Conservation (phyloP, 2,888 invertebrate genomes). For the Oscheius onirici region DNA sequence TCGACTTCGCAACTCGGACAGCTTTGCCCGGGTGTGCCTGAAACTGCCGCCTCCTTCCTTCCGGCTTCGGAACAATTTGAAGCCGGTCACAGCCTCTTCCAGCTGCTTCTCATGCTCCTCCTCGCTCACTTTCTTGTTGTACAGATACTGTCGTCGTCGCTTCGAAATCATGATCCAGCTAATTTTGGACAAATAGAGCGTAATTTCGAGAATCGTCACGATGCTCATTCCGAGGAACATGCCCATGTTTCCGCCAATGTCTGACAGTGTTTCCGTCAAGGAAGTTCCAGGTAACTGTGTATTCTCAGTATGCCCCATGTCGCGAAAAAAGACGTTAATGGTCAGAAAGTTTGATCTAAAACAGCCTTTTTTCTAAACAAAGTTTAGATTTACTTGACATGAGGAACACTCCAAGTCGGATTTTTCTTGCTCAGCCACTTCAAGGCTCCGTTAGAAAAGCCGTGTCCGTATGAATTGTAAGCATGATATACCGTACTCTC, state of each 20-base stretch:
- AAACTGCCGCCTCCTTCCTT: slow-evolving; percentile 34
- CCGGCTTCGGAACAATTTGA: slow-evolving; percentile 43
- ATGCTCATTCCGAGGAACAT: slow-evolving; percentile 70
- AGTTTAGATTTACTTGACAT: slow-evolving; percentile 41
- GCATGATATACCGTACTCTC: slow-evolving; percentile 63
- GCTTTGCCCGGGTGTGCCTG: slow-evolving; percentile 21
- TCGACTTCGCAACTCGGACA: slow-evolving; percentile 20
- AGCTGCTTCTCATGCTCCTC: slow-evolving; percentile 46
- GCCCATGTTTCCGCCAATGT: slow-evolving; percentile 71
- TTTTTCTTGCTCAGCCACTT: slow-evolving; percentile 56
- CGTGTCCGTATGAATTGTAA: slow-evolving; percentile 66
- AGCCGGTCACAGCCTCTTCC: slow-evolving; percentile 47
- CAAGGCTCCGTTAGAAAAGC: slow-evolving; percentile 59
- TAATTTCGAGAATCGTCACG: slow-evolving; percentile 66
- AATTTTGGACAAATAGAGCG: slow-evolving; percentile 65
- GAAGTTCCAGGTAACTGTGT: slow-evolving; percentile 60
- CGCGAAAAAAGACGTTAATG: slow-evolving; percentile 66
- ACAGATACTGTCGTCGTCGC: slow-evolving; percentile 53
- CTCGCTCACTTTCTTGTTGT: slow-evolving; percentile 52
- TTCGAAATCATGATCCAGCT: slow-evolving; percentile 66
- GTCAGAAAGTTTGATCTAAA: slow-evolving; percentile 59
- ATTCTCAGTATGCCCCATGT: slow-evolving; percentile 67
- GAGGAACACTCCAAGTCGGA: slow-evolving; percentile 42
- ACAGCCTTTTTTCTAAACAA: slow-evolving; percentile 6
- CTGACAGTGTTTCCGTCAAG: slow-evolving; percentile 57